Percentiles rank a stretch among this genome's conserved stretches.
Evolutionary conservation across 2,888 invertebrate genomes (phyloP).

Genomic region (Gibbula magus): DNA sequence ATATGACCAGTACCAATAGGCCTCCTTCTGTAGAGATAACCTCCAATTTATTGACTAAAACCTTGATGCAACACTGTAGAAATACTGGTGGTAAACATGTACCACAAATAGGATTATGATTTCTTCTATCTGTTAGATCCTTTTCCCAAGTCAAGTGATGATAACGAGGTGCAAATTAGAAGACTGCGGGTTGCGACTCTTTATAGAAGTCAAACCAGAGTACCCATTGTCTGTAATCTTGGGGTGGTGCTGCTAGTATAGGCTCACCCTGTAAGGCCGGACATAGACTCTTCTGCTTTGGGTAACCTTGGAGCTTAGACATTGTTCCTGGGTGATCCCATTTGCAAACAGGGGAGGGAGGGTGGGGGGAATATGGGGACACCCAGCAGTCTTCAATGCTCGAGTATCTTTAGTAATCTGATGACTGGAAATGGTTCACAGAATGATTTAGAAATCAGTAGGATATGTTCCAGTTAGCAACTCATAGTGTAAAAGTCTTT

Average conservation of each 20-base stretch:
- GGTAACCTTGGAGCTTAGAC: neutral
- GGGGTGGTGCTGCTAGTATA: constrained; percentile 43
- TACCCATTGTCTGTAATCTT: constrained; percentile 63
- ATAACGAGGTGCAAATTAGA: constrained; percentile 11
- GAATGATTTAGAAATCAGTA: neutral
- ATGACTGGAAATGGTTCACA: constrained; percentile 43
- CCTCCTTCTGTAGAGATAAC: too few relatives aligned
- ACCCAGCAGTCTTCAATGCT: constrained; percentile 32
- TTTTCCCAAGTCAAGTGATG: constrained; percentile 28
- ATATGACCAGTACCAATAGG: too few relatives aligned
- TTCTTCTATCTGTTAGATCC: too few relatives aligned
- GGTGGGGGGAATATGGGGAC: neutral
- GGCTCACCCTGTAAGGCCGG: constrained; percentile 61
- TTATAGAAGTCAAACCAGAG: constrained; percentile 37
- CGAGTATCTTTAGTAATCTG: constrained; percentile 72
- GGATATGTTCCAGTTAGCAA: too few relatives aligned
- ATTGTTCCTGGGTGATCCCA: neutral
- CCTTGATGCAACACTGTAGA: too few relatives aligned
- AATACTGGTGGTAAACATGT: too few relatives aligned
- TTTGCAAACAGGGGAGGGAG: constrained; percentile 15
- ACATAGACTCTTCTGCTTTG: constrained; percentile 43
- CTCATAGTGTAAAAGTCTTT: neutral
- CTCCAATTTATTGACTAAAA: too few relatives aligned
- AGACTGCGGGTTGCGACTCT: neutral
- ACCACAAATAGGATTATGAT: too few relatives aligned